Base-by-base conservation (phyloP, 2,113 vertebrate genomes). In the Anhinga anhinga region DNA sequence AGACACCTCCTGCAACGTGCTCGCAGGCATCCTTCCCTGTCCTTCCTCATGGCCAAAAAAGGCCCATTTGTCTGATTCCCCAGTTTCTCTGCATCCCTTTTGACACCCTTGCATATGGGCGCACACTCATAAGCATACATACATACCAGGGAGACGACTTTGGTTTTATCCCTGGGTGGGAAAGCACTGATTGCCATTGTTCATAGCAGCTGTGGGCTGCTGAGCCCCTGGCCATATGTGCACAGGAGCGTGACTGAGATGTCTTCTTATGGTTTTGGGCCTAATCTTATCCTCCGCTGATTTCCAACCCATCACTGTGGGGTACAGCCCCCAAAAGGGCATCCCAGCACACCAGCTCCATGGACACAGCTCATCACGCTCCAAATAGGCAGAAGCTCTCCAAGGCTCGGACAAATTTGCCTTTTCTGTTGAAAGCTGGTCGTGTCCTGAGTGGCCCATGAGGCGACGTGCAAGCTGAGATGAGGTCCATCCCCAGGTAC, bases 131-230 rank as follows among this genome's bases (percentile, higher is more conserved):
- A 17, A 8, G 29, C 10, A 65, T 25, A 2, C 23, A 13, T 18
- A 15, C 12, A 3, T 21, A 15, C 10, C 61, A 36, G 34, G 18
- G 30, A 40, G 5, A 3, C 11, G 32, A 38, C 40, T 93, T 83
- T 69, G 30, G 20, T 63, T 25, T 38, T 26, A 7, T n/a, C 11
- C 22, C 77, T 1, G 2, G 9, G 4, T 47, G 56, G 56, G 25
- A 61, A 56, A 23, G 2, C 25, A 22, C 5, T 0, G 0, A 11
- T 13, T 40, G 11, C 32, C 17, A 11, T 20, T 5, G 1, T 63
- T 53, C 0, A 0, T 21, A 17, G 70, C 15, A 82, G 38, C 50
- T 53, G 52, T 45, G 11, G 40, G 45, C 23, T 84, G n/a, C 36
- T 40, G 72, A 32, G 52, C 29, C 15, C 2, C 22, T 1, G 2